Evolutionary conservation across 2,888 invertebrate genomes (phyloP), one percentile per base, ranked within the genome.

Genomic region (Tanypteryx hageni): DNA sequence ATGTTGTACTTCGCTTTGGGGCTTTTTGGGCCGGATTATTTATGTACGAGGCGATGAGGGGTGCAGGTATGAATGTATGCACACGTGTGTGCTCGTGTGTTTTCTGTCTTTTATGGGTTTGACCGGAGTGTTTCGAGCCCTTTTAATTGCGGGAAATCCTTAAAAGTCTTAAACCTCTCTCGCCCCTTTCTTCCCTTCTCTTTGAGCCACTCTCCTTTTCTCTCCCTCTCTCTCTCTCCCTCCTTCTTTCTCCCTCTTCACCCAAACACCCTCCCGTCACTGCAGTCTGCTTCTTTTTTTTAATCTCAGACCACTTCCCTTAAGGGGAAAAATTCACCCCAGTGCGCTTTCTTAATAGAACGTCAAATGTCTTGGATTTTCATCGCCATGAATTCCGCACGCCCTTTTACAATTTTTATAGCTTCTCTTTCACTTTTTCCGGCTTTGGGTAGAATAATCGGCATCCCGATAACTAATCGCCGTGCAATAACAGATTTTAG

Each of bases 131-230:
- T 89, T 64, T 89, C 89, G 64, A 61, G 64, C 64, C 56, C 64
- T 89, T 89, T 89, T 89, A 89, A 89, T 89, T 89, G 89, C 89
- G 89, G 89, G 64, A 89, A 89, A 89, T 89, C 64, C 89, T 89
- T 61, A 89, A 89, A 89, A 64, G 89, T 89, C 89, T 89, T 89
- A 64, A 86, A 61, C 61, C 58, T 89, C 31, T 64, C 18, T 18
- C 14, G 11, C 61, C 61, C 31, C 84, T 22, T 16, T 27, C 76
- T 27, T 76, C 86, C 82, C 27, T 82, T 82, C 82, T 18, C 82
- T 22, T 82, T 16, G 44, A 27, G 31, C 57, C 83, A 57, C 57
- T 11, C 82, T n/a, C 16, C 83, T 44, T 44, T 44, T 5, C 11
- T 31, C 82, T 18, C 31, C 0, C 44, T 16, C 83, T 4, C 31